A percentile compares a stretch with the other conserved stretches of the same genome.
Conservation (phyloP, 2,888 invertebrate species). For the Stictocephala bisonia region DNA sequence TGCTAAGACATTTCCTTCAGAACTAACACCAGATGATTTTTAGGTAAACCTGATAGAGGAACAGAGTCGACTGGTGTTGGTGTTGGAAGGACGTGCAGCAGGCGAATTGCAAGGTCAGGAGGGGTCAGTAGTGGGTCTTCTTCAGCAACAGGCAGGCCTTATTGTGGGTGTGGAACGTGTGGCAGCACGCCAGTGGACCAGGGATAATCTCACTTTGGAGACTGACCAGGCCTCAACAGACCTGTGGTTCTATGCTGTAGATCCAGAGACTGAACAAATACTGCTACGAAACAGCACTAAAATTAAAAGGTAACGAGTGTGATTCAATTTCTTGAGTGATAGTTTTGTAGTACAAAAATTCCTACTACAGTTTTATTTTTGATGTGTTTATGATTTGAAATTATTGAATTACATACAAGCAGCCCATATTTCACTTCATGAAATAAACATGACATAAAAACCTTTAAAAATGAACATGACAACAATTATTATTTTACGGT, state of each 20-base stretch:
- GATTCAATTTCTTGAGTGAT: too few species aligned
- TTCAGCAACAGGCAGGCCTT: constrained; percentile 79
- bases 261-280: constrained; percentile 81
- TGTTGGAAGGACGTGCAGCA: constrained; percentile 79
- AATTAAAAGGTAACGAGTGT: constrained; percentile 77
- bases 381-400: too few species aligned
- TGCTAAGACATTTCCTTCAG: too few species aligned
- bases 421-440: too few species aligned
- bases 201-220: constrained; percentile 80
- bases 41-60: constrained; percentile 83
- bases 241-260: constrained; percentile 87
- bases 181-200: constrained; percentile 79
- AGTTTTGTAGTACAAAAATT: too few species aligned
- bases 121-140: constrained; percentile 69
- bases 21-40: too few species aligned
- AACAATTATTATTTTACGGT: too few species aligned
- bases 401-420: too few species aligned
- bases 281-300: constrained; percentile 77
- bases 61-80: constrained; percentile 80
- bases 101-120: constrained; percentile 73
- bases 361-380: too few species aligned
- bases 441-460: too few species aligned
- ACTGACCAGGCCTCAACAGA: constrained; percentile 80
- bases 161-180: constrained; percentile 86
- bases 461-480: too few species aligned